Base-by-base conservation (phyloP, 2,797 vertebrate genomes). In the Lacerta viridis region DNA sequence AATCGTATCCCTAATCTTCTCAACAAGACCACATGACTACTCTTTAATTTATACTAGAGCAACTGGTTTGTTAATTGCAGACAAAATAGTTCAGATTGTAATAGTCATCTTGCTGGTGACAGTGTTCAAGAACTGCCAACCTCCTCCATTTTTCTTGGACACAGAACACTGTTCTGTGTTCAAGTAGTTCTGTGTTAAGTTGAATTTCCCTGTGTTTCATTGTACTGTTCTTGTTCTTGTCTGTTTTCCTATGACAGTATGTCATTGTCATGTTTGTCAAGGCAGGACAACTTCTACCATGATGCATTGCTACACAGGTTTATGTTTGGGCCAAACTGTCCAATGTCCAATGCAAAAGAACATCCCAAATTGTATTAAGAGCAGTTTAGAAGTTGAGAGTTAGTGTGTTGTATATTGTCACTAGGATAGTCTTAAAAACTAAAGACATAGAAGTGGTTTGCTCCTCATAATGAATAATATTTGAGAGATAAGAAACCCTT, bases 191-290 rank as follows among this genome's bases (percentile, higher is more conserved):
- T 74, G 50, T 55, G 74, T 1, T n/a, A 55, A 9, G 10, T 7
- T 87, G 33, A 80, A 61, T 64, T 74, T 81, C 77, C 7, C 20
- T 2, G 72, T 68, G 0, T 76, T 89, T 29, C 3, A 0, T 3
- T 88, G 25, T 1, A 89, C 86, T 61, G 55, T 71, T 64, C 15
- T 20, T 66, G 7, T 6, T 71, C 72, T 41, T 41, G 23, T 41
- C 50, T 91, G n/a, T 79, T 71, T 3, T 33, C 36, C 89, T 78
- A 61, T 1, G 3, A 33, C 59, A 66, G 43, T 89, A 36, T 71
- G 71, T 69, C 27, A n/a, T 69, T 83, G 46, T 69, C 90, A 82
- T 29, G 9, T 79, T 86, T 59, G 75, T 71, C 18, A 59, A 80
- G 55, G n/a, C 88, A 36, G 2, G 80, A 25, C n/a, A 50, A 75